Base-by-base conservation (phyloP, 2,888 invertebrate genomes). In the Eugnorisma glareosa region DNA sequence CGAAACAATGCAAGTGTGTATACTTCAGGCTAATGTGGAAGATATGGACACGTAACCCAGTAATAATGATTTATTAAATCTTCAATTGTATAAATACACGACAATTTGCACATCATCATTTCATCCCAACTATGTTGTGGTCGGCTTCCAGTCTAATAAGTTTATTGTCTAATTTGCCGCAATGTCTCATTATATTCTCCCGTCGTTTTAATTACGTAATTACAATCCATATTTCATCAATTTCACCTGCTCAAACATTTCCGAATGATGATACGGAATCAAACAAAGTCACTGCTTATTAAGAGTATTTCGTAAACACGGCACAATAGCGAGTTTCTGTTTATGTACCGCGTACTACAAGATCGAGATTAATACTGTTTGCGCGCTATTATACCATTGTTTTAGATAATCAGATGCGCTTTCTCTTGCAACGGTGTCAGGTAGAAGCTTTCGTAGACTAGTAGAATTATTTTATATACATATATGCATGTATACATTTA, bases 391-490 rank as follows among this genome's bases (percentile, higher is more conserved):
- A 83, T 83, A 79, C 88, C 86, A 90, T 90, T 90, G 90, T 91
- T 90, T 89, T 89, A 88, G 75, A 88, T 88, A 90, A 87, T 89
- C 80, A 87, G 80, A 88, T 88, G 86, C 86, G 87, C 90, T 91
- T 91, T 91, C 91, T 80, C 89, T 70, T 68, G 69, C 79, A 90
- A 86, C 82, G 75, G 85, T 89, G 89, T 88, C 88, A 87, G 76
- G 79, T 70, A 71, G 84, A 54, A 82, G 75, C 31, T 72, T 72
- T 69, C 79, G 63, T 57, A 71, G 82, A 82, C 71, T 82, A n/a
- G n/a, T 69, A 80, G 76, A 84, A 83, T 75, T 43, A 57, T 59
- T 80, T 78, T 43, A 74, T 63, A 76, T 75, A 70, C 68, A 69
- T 64, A 76, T 75, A 68, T 69, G 21, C 75, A 82, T 79, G 63